Base-by-base conservation (phyloP, 2,888 invertebrate species). In the Pimpla rufipes region DNA sequence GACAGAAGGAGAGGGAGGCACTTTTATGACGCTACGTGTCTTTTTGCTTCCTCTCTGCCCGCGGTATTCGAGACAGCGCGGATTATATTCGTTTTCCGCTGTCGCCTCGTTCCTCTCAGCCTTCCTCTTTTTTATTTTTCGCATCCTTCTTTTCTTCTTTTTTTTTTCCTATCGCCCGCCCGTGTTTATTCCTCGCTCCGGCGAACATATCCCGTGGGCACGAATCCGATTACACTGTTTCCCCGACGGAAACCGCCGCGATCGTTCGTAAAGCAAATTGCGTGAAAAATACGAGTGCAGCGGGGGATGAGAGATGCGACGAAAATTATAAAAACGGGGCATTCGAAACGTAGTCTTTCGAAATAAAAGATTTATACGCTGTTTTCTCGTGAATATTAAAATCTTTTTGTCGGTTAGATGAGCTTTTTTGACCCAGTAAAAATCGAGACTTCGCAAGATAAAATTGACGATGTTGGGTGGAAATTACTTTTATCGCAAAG, bases 21-120 rank as follows among this genome's bases (percentile, higher is more conserved):
- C n/a, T 55, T 70, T 68, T 68, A 68, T 50, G 52, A 52, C 11
- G 16, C 35, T 13, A 68, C 18, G 52, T 50, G 52, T 70, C 55
- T 40, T 55, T 70, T 55, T 16, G 10, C n/a, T 29, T 1, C n/a
- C n/a, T 59, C 16, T 59, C 29, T 59, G n/a, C 59, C 5, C n/a
- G 35, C 18, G 13, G 13, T 6, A n/a, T 37, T 59, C 18, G n/a
- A 59, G 29, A 37, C 16, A 37, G 59, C 59, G 35, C 16, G 59
- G 37, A 59, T 59, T 59, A 59, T 59, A 59, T 59, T 37, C 59
- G 35, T 57, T 59, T 59, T 37, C 37, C 29, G 29, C n/a, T 59
- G 16, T 59, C 16, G 21, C n/a, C 2, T 55, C 23, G 4, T 6
- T 29, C 5, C 29, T 5, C 29, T n/a, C n/a, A n/a, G n/a, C n/a